Conservation (phyloP, 2,888 invertebrate species). For the Archaeoteleia sp. region DNA sequence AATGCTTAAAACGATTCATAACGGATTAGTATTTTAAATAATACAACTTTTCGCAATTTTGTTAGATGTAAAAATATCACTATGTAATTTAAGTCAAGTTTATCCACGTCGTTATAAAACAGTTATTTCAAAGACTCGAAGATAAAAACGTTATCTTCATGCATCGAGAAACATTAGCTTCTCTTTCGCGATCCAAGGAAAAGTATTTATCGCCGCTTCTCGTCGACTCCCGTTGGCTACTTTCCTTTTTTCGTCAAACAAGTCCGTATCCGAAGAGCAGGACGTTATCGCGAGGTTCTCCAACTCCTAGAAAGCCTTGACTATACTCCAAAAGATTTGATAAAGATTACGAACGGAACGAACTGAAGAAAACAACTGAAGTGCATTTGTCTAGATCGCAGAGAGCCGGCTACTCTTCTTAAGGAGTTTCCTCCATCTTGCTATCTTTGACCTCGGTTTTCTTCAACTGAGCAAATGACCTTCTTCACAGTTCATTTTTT, state of each 20-base stretch:
- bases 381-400: slow-evolving; percentile 71
- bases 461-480: slow-evolving; percentile 61
- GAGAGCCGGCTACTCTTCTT: slow-evolving; percentile 68
- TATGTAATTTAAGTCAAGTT: no score
- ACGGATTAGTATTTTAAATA: no score
- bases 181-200: slow-evolving; percentile 48
- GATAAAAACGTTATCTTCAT: slow-evolving; percentile 37
- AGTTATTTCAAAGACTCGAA: slow-evolving; percentile 14
- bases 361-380: slow-evolving; percentile 68
- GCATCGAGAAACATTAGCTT: slow-evolving; percentile 42
- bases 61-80: no score
- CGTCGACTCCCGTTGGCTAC: slow-evolving; percentile 28
- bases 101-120: slow-evolving; percentile 4
- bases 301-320: slow-evolving; percentile 60
- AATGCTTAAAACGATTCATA: no score
- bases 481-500: slow-evolving; percentile 23
- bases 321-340: slow-evolving; percentile 64
- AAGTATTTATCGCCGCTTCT: slow-evolving; percentile 67
- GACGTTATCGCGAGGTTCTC: slow-evolving; percentile 60
- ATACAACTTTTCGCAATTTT: no score
- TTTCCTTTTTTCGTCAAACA: slow-evolving; percentile 61
- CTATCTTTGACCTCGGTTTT: slow-evolving; percentile 60
- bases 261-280: slow-evolving; percentile 54
- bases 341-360: slow-evolving; percentile 66
- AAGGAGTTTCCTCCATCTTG: slow-evolving; percentile 68